phyloP scores from a whole-genome alignment of 2,888 invertebrate genomes.

The Macroteleia sp. region DNA sequence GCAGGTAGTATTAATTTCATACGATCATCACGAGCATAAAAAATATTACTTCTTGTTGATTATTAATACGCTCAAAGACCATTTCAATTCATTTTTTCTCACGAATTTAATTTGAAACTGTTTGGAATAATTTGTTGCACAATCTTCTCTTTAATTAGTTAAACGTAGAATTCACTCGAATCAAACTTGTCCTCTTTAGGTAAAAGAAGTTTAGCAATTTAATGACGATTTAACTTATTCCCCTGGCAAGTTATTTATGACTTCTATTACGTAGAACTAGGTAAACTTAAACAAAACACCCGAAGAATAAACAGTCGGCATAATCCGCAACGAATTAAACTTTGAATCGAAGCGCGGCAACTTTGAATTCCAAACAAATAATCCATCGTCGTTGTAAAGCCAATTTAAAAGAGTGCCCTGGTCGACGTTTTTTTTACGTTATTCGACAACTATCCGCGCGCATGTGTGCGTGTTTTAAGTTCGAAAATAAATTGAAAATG shows the following conservation, averaged over 20 bases:
- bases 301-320: constrained; percentile 66
- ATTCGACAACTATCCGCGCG: not conserved
- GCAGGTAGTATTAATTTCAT: no score
- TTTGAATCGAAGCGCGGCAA: constrained; percentile 37
- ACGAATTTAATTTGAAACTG: no score
- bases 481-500: constrained; percentile 59
- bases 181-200: constrained; percentile 25
- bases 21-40: no score
- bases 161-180: constrained; percentile 22
- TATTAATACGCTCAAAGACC: no score
- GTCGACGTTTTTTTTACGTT: no score
- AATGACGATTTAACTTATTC: constrained; percentile 52
- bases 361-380: constrained; percentile 51
- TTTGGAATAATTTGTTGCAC: constrained; percentile 7
- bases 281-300: constrained; percentile 59
- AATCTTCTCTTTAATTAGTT: constrained; percentile 36
- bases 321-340: constrained; percentile 61
- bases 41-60: no score
- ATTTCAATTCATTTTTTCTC: no score
- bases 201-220: constrained; percentile 48
- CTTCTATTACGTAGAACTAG: constrained; percentile 45
- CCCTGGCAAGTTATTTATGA: constrained; percentile 44
- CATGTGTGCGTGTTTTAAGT: constrained; percentile 17
- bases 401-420: constrained; percentile 58
- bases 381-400: constrained; percentile 41